Percentiles rank a stretch among this genome's conserved stretches.
These are phyloP conservation scores for Eumaeus atala DNA, from an alignment of 1,140 invertebrate genomes.

Conservation along the genomic window DNA sequence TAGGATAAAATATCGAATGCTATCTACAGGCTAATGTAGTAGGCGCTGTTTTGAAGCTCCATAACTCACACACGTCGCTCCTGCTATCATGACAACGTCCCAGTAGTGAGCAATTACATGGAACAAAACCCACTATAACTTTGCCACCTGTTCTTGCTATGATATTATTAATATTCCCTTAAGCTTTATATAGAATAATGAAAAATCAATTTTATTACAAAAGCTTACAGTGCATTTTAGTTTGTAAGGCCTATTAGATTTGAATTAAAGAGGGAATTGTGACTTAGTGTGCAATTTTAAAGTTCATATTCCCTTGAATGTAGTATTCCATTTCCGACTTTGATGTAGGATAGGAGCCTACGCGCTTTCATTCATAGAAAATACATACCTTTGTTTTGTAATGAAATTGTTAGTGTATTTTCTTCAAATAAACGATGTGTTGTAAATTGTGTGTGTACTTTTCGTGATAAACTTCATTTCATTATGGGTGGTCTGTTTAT, in stretches of 20 bases:
- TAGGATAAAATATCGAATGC: no score
- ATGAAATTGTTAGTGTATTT: constrained; percentile 68
- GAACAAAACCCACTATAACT: constrained; percentile 53
- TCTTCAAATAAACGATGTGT: constrained; percentile 58
- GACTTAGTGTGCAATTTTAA: constrained; percentile 28
- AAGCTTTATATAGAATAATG: constrained; percentile 26
- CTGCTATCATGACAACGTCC: constrained; percentile 43
- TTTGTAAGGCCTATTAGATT: constrained; percentile 12
- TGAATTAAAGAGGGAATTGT: constrained; percentile 28
- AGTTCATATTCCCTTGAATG: constrained; percentile 28
- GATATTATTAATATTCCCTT: constrained; percentile 57
- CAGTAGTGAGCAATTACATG: constrained; percentile 59
- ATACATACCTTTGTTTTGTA: constrained; percentile 68
- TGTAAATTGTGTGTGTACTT: constrained; percentile 44
- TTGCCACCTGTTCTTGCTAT: constrained; percentile 59
- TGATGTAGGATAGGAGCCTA: constrained; percentile 60
- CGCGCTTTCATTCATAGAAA: constrained; percentile 67
- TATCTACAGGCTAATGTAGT: neutral
- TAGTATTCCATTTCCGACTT: constrained; percentile 17
- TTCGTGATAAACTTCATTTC: constrained; percentile 34
- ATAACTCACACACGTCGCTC: constrained; percentile 36
- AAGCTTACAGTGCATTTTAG: constrained; percentile 26
- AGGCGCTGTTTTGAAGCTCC: constrained; percentile 16
- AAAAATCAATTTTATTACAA: constrained; percentile 22
- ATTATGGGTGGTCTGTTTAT: constrained; percentile 48